Percentiles rank a stretch among this genome's conserved stretches.
Evolutionary conservation across 2,113 vertebrate genomes (phyloP).

Genomic region (Platanista minor): DNA sequence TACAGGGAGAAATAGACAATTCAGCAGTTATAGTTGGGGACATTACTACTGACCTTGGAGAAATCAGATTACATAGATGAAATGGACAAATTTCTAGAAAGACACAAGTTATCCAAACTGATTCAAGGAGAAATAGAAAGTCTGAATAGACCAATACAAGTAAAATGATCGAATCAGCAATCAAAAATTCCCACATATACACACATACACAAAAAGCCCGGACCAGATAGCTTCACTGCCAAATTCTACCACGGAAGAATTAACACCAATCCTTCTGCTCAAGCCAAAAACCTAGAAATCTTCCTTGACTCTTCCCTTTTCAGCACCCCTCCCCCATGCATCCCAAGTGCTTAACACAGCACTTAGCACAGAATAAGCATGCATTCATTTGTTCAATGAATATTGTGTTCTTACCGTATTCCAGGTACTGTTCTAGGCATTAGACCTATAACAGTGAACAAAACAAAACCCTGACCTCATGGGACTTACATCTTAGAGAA

Average conservation of each 20-base stretch:
- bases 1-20: slow-evolving; percentile 3
- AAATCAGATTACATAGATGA: background rate
- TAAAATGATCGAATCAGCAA: background rate
- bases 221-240: background rate
- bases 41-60: background rate
- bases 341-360: background rate
- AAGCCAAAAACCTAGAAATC: background rate
- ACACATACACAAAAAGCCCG: background rate
- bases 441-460: background rate
- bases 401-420: background rate
- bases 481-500: background rate
- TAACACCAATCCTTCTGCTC: background rate
- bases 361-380: background rate
- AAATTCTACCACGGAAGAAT: background rate
- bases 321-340: background rate
- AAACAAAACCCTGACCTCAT: background rate
- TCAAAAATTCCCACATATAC: background rate
- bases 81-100: background rate
- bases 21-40: background rate
- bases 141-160: background rate
- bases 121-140: background rate
- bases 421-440: background rate
- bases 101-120: background rate
- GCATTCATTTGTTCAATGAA: background rate
- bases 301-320: background rate